Evolutionary conservation across 2,113 vertebrate species (phyloP).

Genomic region (Zosterops pallidus): DNA sequence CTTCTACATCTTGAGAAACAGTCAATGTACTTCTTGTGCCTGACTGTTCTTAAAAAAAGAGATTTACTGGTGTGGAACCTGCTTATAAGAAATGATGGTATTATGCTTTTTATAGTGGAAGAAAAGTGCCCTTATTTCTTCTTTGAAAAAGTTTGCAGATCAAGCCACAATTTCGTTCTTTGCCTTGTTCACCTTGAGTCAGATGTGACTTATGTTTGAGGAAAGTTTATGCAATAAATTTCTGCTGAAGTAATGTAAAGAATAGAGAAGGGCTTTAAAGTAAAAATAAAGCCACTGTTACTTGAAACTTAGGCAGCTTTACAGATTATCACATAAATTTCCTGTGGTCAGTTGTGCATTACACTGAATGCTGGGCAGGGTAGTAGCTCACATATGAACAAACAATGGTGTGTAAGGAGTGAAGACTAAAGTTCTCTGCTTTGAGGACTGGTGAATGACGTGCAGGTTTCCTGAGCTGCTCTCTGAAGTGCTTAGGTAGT

Average conservation of each 20-base stretch:
- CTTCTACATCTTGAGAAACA: not conserved
- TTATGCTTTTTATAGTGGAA: not conserved
- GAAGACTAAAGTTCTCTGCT: not conserved
- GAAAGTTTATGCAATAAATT: not conserved
- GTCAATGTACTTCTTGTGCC: not conserved
- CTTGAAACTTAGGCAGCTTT: slow-evolving; percentile 22
- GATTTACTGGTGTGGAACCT: not conserved
- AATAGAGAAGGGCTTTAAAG: slow-evolving; percentile 23
- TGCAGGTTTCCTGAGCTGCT: not conserved
- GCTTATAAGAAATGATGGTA: not conserved
- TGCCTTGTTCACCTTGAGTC: not conserved
- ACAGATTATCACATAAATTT: slow-evolving; percentile 24
- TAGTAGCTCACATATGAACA: not conserved
- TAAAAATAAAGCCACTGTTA: not conserved
- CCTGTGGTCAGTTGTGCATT: not conserved
- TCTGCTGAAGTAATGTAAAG: slow-evolving; percentile 6
- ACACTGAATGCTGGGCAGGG: not conserved
- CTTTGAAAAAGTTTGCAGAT: not conserved
- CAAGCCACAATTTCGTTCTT: not conserved
- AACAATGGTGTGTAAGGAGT: not conserved
- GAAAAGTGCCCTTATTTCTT: not conserved
- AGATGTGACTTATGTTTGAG: not conserved
- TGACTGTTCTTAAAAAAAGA: not conserved
- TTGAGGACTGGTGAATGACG: not conserved
- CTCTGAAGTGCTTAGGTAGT: not conserved